Evolutionary conservation across 2,113 vertebrate species (phyloP), one percentile per base, ranked within the genome.

Genomic region (Pithys albifrons): DNA sequence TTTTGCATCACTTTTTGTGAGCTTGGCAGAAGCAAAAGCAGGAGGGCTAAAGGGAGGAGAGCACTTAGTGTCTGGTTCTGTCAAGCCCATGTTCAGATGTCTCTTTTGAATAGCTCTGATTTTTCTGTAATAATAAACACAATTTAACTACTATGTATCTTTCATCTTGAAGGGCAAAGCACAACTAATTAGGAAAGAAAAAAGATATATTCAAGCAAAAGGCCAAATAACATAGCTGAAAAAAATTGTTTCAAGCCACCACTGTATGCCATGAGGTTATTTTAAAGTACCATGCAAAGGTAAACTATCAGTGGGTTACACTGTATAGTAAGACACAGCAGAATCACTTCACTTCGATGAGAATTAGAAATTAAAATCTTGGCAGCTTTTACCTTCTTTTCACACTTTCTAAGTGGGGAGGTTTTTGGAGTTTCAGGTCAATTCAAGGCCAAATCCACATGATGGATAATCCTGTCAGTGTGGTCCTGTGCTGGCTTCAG

Each of bases 301-400:
- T 81, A 59, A 85, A 67, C 22, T 75, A 46, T 78, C 35, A 64
- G 52, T 41, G n/a, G 8, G 28, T 92, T 86, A 45, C 29, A 17
- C 2, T 83, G 58, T 75, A 6, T 35, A 85, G 45, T 72, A 29
- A 64, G 33, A 61, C 35, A 39, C 15, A 57, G 74, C 29, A 61
- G 66, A 82, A 57, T 88, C 45, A 7, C 49, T 85, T 89, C 37
- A 88, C 65, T 19, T 8, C 0, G 0, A 67, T 81, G 57, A 72
- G 57, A 89, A 87, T 89, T 85, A 86, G 69, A 70, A 92, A 71
- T 59, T 19, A n/a, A 85, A 93, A 78, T 86, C 83, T 77, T 84
- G 57, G 62, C 84, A 95, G 43, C 35, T 91, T 93, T 88, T 75
- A 41, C 54, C 28, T 87, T 71, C 84, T 89, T 57, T 71, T 93